These are phyloP conservation scores for Siniperca knerii DNA, from an alignment of 2,113 vertebrate genomes.

Conservation along the genomic window DNA sequence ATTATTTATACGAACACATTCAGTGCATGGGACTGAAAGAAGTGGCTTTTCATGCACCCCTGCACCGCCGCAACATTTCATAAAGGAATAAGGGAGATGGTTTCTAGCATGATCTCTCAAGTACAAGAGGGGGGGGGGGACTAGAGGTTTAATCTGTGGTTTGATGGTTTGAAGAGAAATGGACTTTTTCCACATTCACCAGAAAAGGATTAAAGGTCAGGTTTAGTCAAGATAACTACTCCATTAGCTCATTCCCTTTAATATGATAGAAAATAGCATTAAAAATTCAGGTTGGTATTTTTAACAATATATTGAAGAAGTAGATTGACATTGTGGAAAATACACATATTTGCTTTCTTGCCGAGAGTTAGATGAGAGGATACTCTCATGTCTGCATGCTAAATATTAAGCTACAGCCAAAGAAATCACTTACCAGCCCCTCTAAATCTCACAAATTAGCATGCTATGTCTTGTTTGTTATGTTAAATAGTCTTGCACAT, in stretches of 20 bases:
- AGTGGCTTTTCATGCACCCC: conserved; percentile 44
- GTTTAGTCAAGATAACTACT: not conserved
- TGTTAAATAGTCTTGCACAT: too few species aligned
- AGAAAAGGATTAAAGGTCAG: not conserved
- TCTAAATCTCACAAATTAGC: too few species aligned
- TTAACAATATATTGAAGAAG: not conserved
- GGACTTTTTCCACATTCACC: not conserved
- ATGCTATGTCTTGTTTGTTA: too few species aligned
- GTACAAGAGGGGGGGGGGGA: not conserved
- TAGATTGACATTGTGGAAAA: not conserved
- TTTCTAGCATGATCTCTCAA: not conserved
- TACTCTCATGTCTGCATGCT: not conserved
- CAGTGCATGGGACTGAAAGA: conserved; percentile 42
- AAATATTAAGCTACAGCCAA: not conserved
- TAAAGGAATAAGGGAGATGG: not conserved
- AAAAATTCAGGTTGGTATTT: not conserved
- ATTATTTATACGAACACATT: conserved; percentile 74
- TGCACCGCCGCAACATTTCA: conserved; percentile 17
- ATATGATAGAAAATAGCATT: not conserved
- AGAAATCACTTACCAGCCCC: too few species aligned
- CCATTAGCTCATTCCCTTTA: not conserved
- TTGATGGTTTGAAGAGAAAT: not conserved
- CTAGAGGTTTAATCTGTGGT: not conserved
- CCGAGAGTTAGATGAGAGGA: not conserved
- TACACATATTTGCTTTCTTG: not conserved